Evolutionary conservation across 2,888 invertebrate species (phyloP), one percentile per base, ranked within the genome.

Genomic region (Mayetiola destructor): DNA sequence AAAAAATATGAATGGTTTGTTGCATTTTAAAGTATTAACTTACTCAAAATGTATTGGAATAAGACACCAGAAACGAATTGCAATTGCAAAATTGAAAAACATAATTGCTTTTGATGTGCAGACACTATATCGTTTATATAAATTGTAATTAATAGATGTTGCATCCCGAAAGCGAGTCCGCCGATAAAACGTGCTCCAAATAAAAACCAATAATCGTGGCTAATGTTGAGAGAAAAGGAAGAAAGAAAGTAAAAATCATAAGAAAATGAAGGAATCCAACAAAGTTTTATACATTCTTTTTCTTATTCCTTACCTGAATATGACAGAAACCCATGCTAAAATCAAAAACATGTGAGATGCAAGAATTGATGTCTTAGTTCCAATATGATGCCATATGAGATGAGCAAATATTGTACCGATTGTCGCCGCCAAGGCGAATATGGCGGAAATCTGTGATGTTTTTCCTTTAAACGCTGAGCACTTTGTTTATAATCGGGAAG

Each of bases 51-150:
- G 18, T 37, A 56, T 21, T 56, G 56, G 14, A 21, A 29, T n/a
- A 56, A 40, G 27, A 56, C 42, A 9, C 56, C 56, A 14, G 18
- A 27, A 12, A 32, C 56, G 20, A 56, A 56, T n/a, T 56, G 56
- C 29, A 40, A 5, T 10, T 56, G 39, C 32, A 56, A 20, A 21
- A 56, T 56, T 27, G 23, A 56, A 42, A 42, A 6, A 20, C 29
- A 32, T 6, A 32, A 30, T 27, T 29, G 27, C 12, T 56, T 29
- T 32, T 42, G 40, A 29, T 61, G 60, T 5, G n/a, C 35, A 2
- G 60, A 57, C 37, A 56, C 56, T 20, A 61, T 55, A 55, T 61
- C 61, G 35, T 60, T 52, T 20, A 59, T 59, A 35, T 61, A 61
- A 18, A 61, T 37, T 5, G 61, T 60, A 9, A 60, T 56, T 8